Conservation (phyloP, 2,888 invertebrate genomes). For the Callyntrura guangdongensis region DNA sequence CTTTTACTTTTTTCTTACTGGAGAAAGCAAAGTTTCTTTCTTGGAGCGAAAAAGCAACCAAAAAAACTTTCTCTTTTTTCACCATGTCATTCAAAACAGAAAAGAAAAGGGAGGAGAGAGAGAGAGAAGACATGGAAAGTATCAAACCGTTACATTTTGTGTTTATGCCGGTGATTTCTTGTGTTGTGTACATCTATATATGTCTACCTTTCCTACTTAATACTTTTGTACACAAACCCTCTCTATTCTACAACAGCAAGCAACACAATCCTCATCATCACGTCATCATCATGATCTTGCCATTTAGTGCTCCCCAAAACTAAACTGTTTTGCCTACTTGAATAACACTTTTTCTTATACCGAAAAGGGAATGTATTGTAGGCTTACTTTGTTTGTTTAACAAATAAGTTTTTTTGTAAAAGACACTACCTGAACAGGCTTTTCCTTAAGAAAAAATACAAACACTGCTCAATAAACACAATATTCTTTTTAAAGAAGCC, state of each 20-base stretch:
- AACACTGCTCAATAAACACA: slow-evolving; percentile 38
- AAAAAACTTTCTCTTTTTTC: slow-evolving; percentile 51
- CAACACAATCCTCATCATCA: slow-evolving; percentile 29
- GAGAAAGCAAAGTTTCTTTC: slow-evolving; percentile 74
- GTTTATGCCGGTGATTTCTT: background rate
- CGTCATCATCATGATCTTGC: slow-evolving; percentile 42
- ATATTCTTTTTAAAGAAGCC: slow-evolving; percentile 15
- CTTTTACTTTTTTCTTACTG: slow-evolving; percentile 48
- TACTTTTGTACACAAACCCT: background rate
- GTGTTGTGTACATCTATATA: background rate
- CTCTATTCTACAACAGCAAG: no score
- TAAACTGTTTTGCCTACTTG: slow-evolving; percentile 24
- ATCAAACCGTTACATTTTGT: slow-evolving; percentile 10
- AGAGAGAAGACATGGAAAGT: slow-evolving; percentile 2
- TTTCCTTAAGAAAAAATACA: slow-evolving; percentile 21
- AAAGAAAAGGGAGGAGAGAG: background rate
- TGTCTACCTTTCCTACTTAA: background rate
- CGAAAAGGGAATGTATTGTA: slow-evolving; percentile 22
- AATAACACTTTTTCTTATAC: slow-evolving; percentile 21
- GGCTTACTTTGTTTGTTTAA: slow-evolving; percentile 18
- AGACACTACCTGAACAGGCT: background rate
- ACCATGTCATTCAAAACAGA: slow-evolving; percentile 43
- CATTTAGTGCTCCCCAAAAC: slow-evolving; percentile 12
- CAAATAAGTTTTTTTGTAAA: background rate
- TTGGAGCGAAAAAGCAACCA: slow-evolving; percentile 30